Base-by-base conservation (phyloP, 2,797 vertebrate genomes). In the Galaxias olidus region DNA sequence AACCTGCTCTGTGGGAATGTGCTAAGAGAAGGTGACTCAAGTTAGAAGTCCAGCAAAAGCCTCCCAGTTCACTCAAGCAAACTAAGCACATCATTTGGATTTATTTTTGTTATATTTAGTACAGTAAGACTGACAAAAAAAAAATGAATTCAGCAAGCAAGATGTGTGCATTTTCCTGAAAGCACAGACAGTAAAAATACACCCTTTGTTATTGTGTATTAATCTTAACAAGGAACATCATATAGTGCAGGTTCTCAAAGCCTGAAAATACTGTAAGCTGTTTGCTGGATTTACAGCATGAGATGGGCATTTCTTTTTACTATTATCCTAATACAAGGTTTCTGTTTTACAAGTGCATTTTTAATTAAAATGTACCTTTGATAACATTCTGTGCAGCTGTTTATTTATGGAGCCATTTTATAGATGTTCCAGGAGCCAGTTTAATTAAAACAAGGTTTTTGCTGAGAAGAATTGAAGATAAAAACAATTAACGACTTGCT, bases 401-500 rank as follows among this genome's bases (percentile, higher is more conserved):
- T 74, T 80, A 75, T 86, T 87, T 76, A 82, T 80, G 73, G 88
- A 61, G 14, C 86, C 87, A 90, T 90, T n/a, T n/a, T n/a, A n/a
- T n/a, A n/a, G n/a, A 86, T 91, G 86, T 81, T 87, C 70, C 57
- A 78, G 85, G 71, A 68, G 77, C 61, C 74, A 67, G 74, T 84
- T 84, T 88, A 89, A 92, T 91, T 90, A 91, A 90, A 91, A 89
- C 73, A 76, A 82, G 84, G 77, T 76, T 66, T 63, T 69, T 76
- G 70, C 74, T 85, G 89, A 89, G 86, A 80, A 85, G 69, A 88
- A 90, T 85, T 73, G 69, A 63, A 56, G 40, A 8, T 59, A 77
- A 84, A 87, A 82, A 78, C 69, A 77, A 87, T 85, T 84, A 88
- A 84, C 65, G 65, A 69, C 70, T 54, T 62, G 60, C 74, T 50